These are phyloP conservation scores for Rattus rattus DNA, from an alignment of 2,113 vertebrate genomes.

Conservation along the genomic window DNA sequence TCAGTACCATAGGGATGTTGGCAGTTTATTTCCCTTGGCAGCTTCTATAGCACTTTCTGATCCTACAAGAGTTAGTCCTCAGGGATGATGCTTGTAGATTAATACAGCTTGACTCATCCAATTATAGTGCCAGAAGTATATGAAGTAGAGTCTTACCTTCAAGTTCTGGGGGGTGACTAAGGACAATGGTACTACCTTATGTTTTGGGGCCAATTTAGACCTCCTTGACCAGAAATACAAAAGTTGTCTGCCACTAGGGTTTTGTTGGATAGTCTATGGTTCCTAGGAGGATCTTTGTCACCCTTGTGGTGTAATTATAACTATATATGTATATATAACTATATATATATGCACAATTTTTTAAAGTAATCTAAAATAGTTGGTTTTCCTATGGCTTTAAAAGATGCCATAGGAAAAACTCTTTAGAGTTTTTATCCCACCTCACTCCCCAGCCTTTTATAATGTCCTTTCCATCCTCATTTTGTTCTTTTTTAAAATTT, in stretches of 20 bases:
- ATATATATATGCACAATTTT: too few relatives aligned
- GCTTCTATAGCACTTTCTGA: not conserved
- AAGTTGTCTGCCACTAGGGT: not conserved
- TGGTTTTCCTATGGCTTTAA: not conserved
- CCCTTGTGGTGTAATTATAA: not conserved
- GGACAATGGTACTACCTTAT: not conserved
- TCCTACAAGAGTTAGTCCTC: not conserved
- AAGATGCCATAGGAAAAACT: not conserved
- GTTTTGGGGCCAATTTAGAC: not conserved
- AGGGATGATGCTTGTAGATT: not conserved
- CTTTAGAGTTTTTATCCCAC: not conserved
- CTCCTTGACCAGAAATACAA: not conserved
- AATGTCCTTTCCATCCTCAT: too few relatives aligned
- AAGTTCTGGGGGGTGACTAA: not conserved
- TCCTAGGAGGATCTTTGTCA: not conserved
- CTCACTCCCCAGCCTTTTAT: too few relatives aligned
- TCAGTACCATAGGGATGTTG: not conserved
- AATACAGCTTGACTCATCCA: not conserved
- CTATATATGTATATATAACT: too few relatives aligned
- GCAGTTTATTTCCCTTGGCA: not conserved
- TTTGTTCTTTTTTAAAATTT: not conserved
- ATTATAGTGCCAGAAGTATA: not conserved
- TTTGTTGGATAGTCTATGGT: not conserved
- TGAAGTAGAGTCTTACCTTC: not conserved
- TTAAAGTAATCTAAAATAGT: not conserved